A percentile compares a stretch with the other conserved stretches of the same genome.
phyloP scores from a whole-genome alignment of 2,113 vertebrate genomes.

The Periophthalmodon schlosseri region DNA sequence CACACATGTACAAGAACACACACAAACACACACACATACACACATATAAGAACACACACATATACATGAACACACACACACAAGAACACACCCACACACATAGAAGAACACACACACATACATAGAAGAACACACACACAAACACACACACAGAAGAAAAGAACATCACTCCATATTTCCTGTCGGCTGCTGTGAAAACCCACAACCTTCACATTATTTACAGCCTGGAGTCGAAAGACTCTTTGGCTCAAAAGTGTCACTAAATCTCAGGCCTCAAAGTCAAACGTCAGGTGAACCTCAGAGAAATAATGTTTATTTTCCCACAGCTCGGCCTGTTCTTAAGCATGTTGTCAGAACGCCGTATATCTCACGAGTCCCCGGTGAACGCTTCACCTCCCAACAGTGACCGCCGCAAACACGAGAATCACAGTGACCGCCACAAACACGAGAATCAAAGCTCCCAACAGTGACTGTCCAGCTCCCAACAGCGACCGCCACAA shows the following conservation, averaged over 20 bases:
- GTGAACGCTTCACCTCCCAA: conserved; percentile 58
- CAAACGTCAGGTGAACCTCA: conserved; percentile 78
- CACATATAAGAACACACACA: too few relatives aligned
- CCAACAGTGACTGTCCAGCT: conserved; percentile 19
- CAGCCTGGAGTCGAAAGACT: conserved; percentile 71
- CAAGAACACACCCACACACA: too few relatives aligned
- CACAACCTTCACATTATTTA: conserved; percentile 81
- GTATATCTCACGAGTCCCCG: conserved; percentile 64
- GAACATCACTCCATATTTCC: conserved; percentile 67
- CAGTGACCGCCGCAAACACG: conserved; percentile 46
- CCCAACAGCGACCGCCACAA: conserved; percentile 52
- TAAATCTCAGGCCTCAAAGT: conserved; percentile 83
- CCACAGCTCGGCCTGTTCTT: conserved; percentile 72
- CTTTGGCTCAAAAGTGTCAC: conserved; percentile 76
- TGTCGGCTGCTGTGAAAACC: conserved; percentile 72
- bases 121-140: too few relatives aligned
- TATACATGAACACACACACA: too few relatives aligned
- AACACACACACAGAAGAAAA: conserved; percentile 11
- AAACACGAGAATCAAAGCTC: too few relatives aligned
- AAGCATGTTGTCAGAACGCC: conserved; percentile 69
- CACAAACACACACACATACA: too few relatives aligned
- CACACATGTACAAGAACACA: too few relatives aligned
- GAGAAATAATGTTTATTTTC: conserved; percentile 85
- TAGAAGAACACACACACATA: too few relatives aligned
- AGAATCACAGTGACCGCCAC: too few relatives aligned